Evolutionary conservation across 2,888 invertebrate genomes (phyloP).

Genomic region (Euproctis similis): DNA sequence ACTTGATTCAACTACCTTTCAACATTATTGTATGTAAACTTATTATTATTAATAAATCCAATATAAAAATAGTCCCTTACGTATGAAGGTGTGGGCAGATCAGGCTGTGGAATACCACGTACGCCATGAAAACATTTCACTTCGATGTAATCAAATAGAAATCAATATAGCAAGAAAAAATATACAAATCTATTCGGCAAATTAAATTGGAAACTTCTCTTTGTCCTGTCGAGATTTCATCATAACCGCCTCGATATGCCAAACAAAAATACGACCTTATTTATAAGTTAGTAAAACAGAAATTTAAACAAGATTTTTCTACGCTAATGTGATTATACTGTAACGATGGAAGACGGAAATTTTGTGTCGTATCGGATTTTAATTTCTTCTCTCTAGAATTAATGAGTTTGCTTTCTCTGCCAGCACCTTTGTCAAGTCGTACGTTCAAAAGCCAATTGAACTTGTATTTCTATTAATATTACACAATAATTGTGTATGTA

Average conservation of each 20-base stretch:
- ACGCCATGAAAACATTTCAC: constrained; percentile 52
- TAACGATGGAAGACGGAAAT: constrained; percentile 36
- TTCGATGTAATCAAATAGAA: constrained; percentile 64
- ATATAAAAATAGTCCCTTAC: too few relatives aligned
- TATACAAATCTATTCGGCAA: constrained; percentile 65
- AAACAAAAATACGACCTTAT: too few relatives aligned
- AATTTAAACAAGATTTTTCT: too few relatives aligned
- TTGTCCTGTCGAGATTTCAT: constrained; percentile 18
- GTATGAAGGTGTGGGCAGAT: too few relatives aligned
- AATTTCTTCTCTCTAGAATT: constrained; percentile 68
- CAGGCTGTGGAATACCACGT: too few relatives aligned
- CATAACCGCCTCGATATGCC: constrained; percentile 29
- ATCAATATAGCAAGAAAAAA: constrained; percentile 65
- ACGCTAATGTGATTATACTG: too few relatives aligned
- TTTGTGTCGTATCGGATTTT: constrained; percentile 74
- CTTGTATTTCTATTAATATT: too few relatives aligned
- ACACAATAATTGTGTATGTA: too few relatives aligned
- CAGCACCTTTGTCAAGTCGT: constrained; percentile 44
- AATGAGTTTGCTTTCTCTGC: constrained; percentile 61
- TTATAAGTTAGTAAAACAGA: too few relatives aligned
- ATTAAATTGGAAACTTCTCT: constrained; percentile 67
- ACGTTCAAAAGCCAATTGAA: constrained; percentile 47
- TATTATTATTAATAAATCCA: too few relatives aligned
- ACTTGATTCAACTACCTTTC: too few relatives aligned
- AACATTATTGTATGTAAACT: too few relatives aligned